A percentile compares a stretch with the other conserved stretches of the same genome.
Evolutionary conservation across 2,113 vertebrate species (phyloP).

Genomic region (Cynopterus brachyotis): DNA sequence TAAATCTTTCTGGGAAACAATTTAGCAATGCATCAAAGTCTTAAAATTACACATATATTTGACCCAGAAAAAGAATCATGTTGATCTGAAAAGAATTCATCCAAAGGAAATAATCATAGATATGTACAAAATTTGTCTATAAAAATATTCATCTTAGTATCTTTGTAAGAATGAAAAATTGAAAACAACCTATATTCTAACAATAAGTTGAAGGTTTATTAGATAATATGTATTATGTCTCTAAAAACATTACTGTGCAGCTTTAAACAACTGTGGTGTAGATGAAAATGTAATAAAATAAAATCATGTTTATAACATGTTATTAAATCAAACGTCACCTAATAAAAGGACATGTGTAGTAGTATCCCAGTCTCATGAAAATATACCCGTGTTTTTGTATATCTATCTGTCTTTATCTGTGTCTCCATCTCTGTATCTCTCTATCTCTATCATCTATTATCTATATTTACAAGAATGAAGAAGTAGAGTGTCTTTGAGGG

Average conservation of each 20-base stretch:
- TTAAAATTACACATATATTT: conserved; percentile 28
- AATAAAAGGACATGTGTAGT: conserved; percentile 15
- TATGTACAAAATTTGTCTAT: not conserved
- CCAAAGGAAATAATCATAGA: conserved; percentile 1
- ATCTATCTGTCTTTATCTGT: not conserved
- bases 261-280: not conserved
- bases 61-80: not conserved
- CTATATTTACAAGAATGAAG: not conserved
- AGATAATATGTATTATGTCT: not conserved
- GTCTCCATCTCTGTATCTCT: not conserved
- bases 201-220: conserved; percentile 30
- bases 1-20: not conserved
- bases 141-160: conserved; percentile 14
- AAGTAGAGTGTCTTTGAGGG: not conserved
- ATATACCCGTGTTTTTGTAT: not conserved
- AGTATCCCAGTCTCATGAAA: conserved; percentile 11
- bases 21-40: not conserved
- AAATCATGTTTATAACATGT: not conserved
- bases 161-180: conserved; percentile 19
- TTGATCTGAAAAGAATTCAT: conserved; percentile 12
- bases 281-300: conserved; percentile 41
- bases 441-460: not conserved
- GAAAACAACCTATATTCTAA: not conserved
- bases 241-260: conserved; percentile 18
- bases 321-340: conserved; percentile 36